These are phyloP conservation scores for Ligdia adustata DNA, from an alignment of 2,888 invertebrate genomes.

Conservation along the genomic window DNA sequence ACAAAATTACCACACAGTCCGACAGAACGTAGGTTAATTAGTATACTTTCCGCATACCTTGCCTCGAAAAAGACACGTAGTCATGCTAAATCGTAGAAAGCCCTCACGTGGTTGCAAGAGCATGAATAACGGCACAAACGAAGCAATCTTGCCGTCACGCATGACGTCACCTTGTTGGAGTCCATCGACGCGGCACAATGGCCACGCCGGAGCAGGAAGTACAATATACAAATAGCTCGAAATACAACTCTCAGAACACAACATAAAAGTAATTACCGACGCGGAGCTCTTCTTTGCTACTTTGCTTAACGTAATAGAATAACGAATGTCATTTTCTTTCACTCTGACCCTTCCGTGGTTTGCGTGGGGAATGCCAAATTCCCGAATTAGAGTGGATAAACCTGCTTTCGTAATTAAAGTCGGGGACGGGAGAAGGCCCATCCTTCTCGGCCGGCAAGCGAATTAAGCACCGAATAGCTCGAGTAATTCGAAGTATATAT, in stretches of 20 bases:
- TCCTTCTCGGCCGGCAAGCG: slow-evolving; percentile 81
- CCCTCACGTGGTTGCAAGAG: slow-evolving; percentile 49
- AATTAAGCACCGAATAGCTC: slow-evolving; percentile 83
- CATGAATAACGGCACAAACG: slow-evolving; percentile 52
- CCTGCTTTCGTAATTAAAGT: slow-evolving; percentile 81
- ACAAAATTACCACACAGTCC: background rate
- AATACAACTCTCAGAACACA: slow-evolving; percentile 37
- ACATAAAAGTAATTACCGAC: slow-evolving; percentile 71
- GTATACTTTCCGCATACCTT: slow-evolving; percentile 13
- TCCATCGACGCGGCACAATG: slow-evolving; percentile 38
- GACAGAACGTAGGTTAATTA: slow-evolving; percentile 4
- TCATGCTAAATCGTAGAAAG: slow-evolving; percentile 44
- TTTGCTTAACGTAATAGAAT: slow-evolving; percentile 80
- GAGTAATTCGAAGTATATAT: slow-evolving; percentile 81
- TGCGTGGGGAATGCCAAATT: slow-evolving; percentile 81
- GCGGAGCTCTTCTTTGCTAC: slow-evolving; percentile 67
- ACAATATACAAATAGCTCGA: slow-evolving; percentile 51
- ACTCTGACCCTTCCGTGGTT: slow-evolving; percentile 81
- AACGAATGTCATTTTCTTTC: slow-evolving; percentile 84
- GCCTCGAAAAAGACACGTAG: no score
- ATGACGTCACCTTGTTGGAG: slow-evolving; percentile 41
- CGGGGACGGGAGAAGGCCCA: slow-evolving; percentile 66
- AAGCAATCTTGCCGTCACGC: slow-evolving; percentile 51
- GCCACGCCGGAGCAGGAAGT: slow-evolving; percentile 44
- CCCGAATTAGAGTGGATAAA: slow-evolving; percentile 81